These are phyloP conservation scores for Drosophila sechellia DNA, from an alignment of 1,140 invertebrate species.

Conservation along the genomic window DNA sequence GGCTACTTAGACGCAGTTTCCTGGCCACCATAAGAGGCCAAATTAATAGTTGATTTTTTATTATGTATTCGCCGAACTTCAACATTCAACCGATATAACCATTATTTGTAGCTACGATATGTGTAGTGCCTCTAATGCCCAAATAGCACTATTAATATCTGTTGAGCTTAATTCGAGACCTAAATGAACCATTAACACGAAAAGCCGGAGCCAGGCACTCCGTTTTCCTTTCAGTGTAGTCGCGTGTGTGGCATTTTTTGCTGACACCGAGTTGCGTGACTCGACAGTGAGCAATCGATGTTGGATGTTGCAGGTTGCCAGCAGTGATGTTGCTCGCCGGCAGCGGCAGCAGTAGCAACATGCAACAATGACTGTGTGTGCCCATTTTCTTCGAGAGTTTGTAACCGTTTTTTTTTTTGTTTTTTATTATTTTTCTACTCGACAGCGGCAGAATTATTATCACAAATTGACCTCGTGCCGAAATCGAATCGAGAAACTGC, in stretches of 20 bases:
- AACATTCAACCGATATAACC: neutral
- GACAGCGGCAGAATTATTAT: constrained; percentile 51
- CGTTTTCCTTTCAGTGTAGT: constrained; percentile 3
- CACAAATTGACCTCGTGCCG: constrained; percentile 67
- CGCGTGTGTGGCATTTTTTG: constrained; percentile 34
- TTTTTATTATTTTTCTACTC: constrained; percentile 15
- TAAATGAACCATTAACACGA: neutral
- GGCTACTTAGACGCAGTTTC: too few relatives aligned
- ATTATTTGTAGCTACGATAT: neutral
- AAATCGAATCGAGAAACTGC: constrained; percentile 26
- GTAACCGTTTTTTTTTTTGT: constrained; percentile 18
- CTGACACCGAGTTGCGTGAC: constrained; percentile 41
- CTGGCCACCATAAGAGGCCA: too few relatives aligned
- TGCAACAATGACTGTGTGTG: constrained; percentile 52
- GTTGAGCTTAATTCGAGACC: neutral
- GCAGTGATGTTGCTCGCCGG: neutral
- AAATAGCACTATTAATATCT: constrained; percentile 1
- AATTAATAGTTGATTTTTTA: neutral
- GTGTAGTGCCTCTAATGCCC: neutral
- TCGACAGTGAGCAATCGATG: constrained; percentile 29
- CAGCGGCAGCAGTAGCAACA: constrained; percentile 4
- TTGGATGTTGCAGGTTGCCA: constrained; percentile 33
- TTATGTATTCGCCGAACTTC: neutral
- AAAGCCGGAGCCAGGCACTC: neutral
- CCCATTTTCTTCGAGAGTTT: constrained; percentile 42